Evolutionary conservation across 1,140 invertebrate species (phyloP).

Genomic region (Drosophila arawakana): DNA sequence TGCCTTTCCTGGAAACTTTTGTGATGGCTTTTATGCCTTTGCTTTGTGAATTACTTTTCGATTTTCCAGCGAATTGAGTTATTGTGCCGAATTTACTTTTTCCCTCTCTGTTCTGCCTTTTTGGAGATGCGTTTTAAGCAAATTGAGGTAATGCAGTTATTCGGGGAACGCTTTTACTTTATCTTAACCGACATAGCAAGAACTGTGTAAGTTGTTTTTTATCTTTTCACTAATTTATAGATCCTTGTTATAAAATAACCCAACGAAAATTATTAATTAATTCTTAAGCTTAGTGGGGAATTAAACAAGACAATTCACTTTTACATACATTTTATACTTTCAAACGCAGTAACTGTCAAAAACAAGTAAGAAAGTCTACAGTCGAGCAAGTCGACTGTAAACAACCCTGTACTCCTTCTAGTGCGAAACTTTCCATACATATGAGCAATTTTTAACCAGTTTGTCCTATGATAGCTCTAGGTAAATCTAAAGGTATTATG

Average conservation of each 20-base stretch:
- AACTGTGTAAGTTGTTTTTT: slow-evolving; percentile 43
- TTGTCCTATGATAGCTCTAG: too few relatives aligned
- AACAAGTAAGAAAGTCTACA: too few relatives aligned
- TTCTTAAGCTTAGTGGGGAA: background rate
- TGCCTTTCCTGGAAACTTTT: slow-evolving; percentile 55
- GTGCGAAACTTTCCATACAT: too few relatives aligned
- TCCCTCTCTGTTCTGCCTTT: slow-evolving; percentile 12
- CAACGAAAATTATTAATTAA: slow-evolving; percentile 59
- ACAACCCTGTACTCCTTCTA: too few relatives aligned
- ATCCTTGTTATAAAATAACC: slow-evolving; percentile 50
- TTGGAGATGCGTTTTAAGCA: slow-evolving; percentile 58
- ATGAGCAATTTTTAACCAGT: too few relatives aligned
- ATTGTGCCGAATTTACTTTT: slow-evolving; percentile 59
- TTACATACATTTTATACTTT: too few relatives aligned
- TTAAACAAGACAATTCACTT: background rate
- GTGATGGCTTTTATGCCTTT: slow-evolving; percentile 60
- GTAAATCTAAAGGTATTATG: too few relatives aligned
- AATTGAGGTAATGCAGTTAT: slow-evolving; percentile 55
- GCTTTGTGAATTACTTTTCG: slow-evolving; percentile 63
- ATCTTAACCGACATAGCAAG: slow-evolving; percentile 10
- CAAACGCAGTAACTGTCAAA: too few relatives aligned
- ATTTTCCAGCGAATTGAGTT: slow-evolving; percentile 68
- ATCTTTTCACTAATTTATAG: slow-evolving; percentile 35
- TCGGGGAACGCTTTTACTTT: slow-evolving; percentile 33
- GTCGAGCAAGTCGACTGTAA: too few relatives aligned